These are phyloP conservation scores for Diarsia brunnea DNA, from an alignment of 2,888 invertebrate species.

Conservation along the genomic window DNA sequence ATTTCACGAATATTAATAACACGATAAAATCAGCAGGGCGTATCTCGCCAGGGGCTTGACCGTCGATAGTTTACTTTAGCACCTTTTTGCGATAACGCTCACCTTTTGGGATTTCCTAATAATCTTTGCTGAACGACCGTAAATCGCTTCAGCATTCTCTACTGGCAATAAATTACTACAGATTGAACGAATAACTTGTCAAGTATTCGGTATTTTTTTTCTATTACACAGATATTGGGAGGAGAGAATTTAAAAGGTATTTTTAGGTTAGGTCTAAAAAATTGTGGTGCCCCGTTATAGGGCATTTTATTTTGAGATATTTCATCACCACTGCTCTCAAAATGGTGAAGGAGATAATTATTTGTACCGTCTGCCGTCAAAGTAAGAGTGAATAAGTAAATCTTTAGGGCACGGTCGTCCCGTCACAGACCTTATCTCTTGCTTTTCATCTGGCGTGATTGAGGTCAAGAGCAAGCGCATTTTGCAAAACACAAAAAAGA, in stretches of 20 bases:
- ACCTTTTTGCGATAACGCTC: slow-evolving; percentile 42
- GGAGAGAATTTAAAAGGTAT: background rate
- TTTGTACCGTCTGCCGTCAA: too few relatives aligned
- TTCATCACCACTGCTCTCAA: background rate
- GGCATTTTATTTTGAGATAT: background rate
- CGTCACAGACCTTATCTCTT: too few relatives aligned
- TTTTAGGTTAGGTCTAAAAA: background rate
- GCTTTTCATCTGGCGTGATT: too few relatives aligned
- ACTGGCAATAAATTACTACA: slow-evolving; percentile 15
- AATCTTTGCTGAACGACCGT: slow-evolving; percentile 35
- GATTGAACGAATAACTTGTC: slow-evolving; percentile 22
- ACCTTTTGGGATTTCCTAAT: slow-evolving; percentile 45
- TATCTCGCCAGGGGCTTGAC: slow-evolving; percentile 35
- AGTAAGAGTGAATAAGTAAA: too few relatives aligned
- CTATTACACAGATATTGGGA: background rate
- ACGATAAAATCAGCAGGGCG: slow-evolving; percentile 55
- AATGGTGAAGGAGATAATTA: background rate
- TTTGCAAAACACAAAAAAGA: too few relatives aligned
- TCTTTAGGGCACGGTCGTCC: too few relatives aligned
- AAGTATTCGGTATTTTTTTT: slow-evolving; percentile 22
- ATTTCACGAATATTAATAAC: slow-evolving; percentile 33
- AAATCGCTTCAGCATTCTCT: slow-evolving; percentile 33
- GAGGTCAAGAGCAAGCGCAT: too few relatives aligned
- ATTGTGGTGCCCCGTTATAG: background rate
- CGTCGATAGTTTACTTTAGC: slow-evolving; percentile 43